phyloP scores from a whole-genome alignment of 2,797 vertebrate species.

The Sebastes baramenuke region DNA sequence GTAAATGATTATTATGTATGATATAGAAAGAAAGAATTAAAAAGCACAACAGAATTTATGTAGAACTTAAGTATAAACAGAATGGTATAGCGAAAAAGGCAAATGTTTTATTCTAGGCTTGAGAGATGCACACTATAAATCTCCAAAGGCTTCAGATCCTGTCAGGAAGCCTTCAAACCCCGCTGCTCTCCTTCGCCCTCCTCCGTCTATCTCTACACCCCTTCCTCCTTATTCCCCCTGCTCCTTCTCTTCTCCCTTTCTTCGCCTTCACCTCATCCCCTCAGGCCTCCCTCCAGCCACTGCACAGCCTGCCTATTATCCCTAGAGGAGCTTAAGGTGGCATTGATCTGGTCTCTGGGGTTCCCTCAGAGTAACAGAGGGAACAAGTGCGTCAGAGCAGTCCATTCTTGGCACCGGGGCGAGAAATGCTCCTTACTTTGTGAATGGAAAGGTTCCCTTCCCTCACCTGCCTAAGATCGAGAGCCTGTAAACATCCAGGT shows the following conservation, averaged over 20 bases:
- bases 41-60: not conserved
- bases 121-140: slow-evolving; percentile 8
- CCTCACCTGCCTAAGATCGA: slow-evolving; percentile 8
- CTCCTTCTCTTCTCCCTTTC: slow-evolving; percentile 49
- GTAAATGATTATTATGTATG: not conserved
- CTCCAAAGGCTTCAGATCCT: not conserved
- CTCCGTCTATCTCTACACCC: not conserved
- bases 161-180: slow-evolving; percentile 7
- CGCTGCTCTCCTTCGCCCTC: slow-evolving; percentile 1
- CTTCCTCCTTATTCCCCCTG: slow-evolving; percentile 22
- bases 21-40: not conserved
- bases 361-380: slow-evolving; percentile 66
- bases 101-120: slow-evolving; percentile 6
- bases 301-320: slow-evolving; percentile 67
- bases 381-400: slow-evolving; percentile 67
- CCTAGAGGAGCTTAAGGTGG: slow-evolving; percentile 70
- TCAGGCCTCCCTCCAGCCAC: slow-evolving; percentile 54
- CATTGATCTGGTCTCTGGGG: slow-evolving; percentile 68
- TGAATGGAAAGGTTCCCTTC: slow-evolving; percentile 27
- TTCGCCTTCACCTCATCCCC: slow-evolving; percentile 50
- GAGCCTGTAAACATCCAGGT: slow-evolving; percentile 27
- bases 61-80: not conserved
- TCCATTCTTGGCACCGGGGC: slow-evolving; percentile 42
- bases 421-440: slow-evolving; percentile 17
- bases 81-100: not conserved